Evolutionary conservation across 2,888 invertebrate genomes (phyloP).

Genomic region (Petrolisthes cinctipes): DNA sequence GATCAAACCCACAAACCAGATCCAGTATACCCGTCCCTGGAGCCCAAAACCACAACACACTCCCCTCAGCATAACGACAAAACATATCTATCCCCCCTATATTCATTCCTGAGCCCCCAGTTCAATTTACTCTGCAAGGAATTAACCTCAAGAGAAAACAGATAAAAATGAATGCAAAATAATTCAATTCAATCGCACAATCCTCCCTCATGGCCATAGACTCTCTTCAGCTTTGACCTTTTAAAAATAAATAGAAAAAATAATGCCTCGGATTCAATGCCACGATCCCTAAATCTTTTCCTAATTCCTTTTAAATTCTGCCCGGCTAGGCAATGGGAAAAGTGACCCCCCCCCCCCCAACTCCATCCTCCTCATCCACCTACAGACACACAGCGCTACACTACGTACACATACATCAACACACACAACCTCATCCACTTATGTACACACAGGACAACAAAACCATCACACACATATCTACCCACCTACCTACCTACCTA

Average conservation of each 20-base stretch:
- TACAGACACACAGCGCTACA: background rate
- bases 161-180: background rate
- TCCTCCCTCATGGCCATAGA: background rate
- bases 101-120: too few relatives aligned
- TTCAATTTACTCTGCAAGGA: background rate
- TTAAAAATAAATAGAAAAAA: background rate
- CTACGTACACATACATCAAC: conserved; percentile 1
- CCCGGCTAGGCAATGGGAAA: background rate
- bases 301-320: too few relatives aligned
- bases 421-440: background rate
- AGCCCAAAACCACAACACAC: too few relatives aligned
- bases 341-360: background rate
- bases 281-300: too few relatives aligned
- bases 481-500: background rate
- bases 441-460: background rate
- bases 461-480: background rate
- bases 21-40: too few relatives aligned
- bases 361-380: background rate
- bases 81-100: too few relatives aligned
- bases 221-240: background rate
- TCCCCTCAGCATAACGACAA: too few relatives aligned
- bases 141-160: background rate
- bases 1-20: too few relatives aligned
- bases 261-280: background rate
- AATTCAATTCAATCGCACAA: background rate